Percentiles rank a stretch among this genome's conserved stretches.
phyloP scores from a whole-genome alignment of 2,113 vertebrate species.

The Chionomys nivalis region DNA sequence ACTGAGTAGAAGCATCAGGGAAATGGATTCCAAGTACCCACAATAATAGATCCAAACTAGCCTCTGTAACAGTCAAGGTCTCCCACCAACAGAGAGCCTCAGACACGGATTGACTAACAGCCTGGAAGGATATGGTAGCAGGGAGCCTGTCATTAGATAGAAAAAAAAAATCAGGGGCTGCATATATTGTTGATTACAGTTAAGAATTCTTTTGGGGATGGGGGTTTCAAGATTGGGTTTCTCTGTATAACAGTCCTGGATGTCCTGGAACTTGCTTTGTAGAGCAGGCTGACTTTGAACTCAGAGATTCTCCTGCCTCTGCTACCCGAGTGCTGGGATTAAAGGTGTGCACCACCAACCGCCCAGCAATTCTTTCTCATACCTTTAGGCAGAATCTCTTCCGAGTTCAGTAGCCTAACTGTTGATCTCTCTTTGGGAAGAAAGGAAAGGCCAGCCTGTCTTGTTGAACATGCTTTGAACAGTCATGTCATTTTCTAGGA shows the following conservation, averaged over 20 bases:
- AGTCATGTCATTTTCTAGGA: neutral
- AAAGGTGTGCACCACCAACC: neutral
- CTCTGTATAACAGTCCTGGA: neutral
- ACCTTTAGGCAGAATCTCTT: neutral
- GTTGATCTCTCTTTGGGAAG: neutral
- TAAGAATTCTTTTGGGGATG: neutral
- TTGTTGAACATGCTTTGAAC: neutral
- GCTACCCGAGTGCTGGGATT: neutral
- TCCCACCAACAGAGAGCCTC: neutral
- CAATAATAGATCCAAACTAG: neutral
- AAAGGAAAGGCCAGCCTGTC: neutral
- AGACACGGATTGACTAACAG: neutral
- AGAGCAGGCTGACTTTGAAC: neutral
- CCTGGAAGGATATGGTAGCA: neutral
- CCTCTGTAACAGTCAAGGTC: neutral
- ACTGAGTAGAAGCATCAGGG: neutral
- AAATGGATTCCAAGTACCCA: neutral
- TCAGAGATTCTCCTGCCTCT: neutral
- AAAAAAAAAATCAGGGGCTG: too few species aligned
- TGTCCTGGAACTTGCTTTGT: neutral
- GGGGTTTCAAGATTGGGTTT: neutral
- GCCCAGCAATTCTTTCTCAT: neutral
- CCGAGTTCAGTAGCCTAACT: neutral
- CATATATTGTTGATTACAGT: neutral
- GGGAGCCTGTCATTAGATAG: too few species aligned